phyloP scores from a whole-genome alignment of 2,888 invertebrate species.

The Drosophila flavopinicola region DNA sequence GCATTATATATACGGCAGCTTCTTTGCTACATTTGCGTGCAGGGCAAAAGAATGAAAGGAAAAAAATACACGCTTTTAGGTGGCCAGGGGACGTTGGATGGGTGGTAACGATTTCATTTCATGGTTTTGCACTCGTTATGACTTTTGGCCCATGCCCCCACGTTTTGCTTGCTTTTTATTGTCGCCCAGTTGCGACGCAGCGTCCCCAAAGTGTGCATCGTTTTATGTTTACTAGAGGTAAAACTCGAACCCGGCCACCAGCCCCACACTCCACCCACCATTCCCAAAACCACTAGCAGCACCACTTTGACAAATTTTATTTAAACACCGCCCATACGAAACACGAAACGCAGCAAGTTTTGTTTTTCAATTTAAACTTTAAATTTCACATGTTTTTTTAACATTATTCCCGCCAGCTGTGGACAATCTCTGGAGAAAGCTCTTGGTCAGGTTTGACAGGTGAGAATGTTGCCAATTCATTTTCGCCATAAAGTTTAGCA shows the following conservation, averaged over 20 bases:
- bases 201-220: constrained; percentile 74
- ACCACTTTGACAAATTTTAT: constrained; percentile 57
- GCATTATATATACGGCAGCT: constrained; percentile 50
- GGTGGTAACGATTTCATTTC: constrained; percentile 78
- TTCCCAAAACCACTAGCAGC: neutral
- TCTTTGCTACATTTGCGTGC: constrained; percentile 52
- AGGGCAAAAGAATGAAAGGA: constrained; percentile 13
- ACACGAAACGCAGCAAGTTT: constrained; percentile 41
- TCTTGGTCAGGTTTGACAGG: constrained; percentile 51
- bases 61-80: constrained; percentile 11
- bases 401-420: constrained; percentile 65
- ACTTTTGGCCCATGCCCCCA: constrained; percentile 59
- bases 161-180: constrained; percentile 69
- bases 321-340: constrained; percentile 47
- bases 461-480: constrained; percentile 45
- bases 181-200: constrained; percentile 67
- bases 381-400: constrained; percentile 55
- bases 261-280: neutral
- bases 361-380: constrained; percentile 76
- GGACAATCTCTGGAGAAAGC: constrained; percentile 55
- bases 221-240: constrained; percentile 74
- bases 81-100: constrained; percentile 17
- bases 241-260: constrained; percentile 37
- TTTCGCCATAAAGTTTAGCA: constrained; percentile 25
- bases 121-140: constrained; percentile 81